Percentiles rank a stretch among this genome's conserved stretches.
phyloP scores from a whole-genome alignment of 2,797 vertebrate genomes.

The Brachyalestes nurse region DNA sequence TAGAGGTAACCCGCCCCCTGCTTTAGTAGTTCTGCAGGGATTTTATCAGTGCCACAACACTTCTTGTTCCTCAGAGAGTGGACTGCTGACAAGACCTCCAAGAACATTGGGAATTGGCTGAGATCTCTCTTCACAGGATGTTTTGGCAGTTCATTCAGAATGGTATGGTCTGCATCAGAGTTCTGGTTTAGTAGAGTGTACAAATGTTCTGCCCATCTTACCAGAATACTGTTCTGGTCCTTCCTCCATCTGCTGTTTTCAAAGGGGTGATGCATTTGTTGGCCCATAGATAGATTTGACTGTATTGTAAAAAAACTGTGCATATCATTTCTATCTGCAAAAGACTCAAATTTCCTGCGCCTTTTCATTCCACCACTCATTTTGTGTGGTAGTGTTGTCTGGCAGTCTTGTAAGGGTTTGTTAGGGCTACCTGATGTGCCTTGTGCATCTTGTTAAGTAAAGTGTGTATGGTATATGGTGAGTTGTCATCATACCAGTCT shows the following conservation, averaged over 20 bases:
- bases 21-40: neutral
- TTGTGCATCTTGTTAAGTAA: conserved; percentile 20
- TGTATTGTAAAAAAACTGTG: conserved; percentile 26
- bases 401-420: neutral
- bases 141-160: neutral
- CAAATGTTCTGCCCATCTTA: conserved; percentile 8
- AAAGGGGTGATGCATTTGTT: neutral
- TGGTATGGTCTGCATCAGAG: neutral
- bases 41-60: too few relatives aligned
- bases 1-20: too few relatives aligned
- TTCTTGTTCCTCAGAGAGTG: too few relatives aligned
- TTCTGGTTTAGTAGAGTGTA: neutral
- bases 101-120: too few relatives aligned
- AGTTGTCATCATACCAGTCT: neutral
- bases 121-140: too few relatives aligned
- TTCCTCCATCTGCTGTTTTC: conserved; percentile 2
- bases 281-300: conserved; percentile 17
- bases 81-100: too few relatives aligned
- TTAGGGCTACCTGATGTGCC: conserved; percentile 15
- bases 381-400: neutral
- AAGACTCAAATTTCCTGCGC: conserved; percentile 19
- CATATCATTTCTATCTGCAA: conserved; percentile 17
- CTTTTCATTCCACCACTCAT: conserved; percentile 24
- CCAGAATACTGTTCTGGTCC: neutral
- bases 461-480: neutral